phyloP scores from a whole-genome alignment of 2,797 vertebrate species.

The Cyclopterus lumpus region DNA sequence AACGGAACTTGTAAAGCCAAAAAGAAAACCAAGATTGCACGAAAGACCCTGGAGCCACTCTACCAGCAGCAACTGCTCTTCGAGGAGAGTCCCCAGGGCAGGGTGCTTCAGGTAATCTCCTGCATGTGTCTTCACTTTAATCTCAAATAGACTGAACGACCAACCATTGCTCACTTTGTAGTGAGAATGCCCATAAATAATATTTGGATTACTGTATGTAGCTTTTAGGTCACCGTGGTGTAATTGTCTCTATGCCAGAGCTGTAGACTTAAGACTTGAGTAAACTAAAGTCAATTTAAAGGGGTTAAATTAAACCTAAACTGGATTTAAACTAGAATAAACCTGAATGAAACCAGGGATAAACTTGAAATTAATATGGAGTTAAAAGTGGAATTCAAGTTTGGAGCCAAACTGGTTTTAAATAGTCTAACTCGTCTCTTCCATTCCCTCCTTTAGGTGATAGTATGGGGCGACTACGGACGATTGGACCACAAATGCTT shows the following conservation, averaged over 20 bases:
- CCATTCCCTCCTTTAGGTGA: constrained; percentile 85
- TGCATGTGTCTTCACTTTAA: neutral
- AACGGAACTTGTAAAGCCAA: constrained; percentile 97
- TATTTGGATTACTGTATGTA: neutral
- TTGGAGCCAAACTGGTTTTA: neutral
- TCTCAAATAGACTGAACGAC: neutral
- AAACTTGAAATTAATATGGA: neutral
- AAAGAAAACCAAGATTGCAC: constrained; percentile 99
- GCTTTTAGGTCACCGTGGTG: neutral
- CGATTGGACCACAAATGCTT: constrained; percentile 99
- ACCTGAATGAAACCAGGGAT: too few relatives aligned
- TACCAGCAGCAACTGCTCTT: constrained; percentile 98
- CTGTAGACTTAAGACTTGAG: neutral
- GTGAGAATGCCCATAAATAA: neutral
- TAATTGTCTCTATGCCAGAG: neutral
- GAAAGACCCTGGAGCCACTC: constrained; percentile 98
- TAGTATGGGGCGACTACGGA: constrained; percentile 99
- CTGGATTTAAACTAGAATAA: too few relatives aligned
- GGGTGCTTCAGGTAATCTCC: constrained; percentile 94
- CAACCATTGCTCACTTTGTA: neutral
- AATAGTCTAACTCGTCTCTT: neutral
- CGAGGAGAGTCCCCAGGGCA: constrained; percentile 96
- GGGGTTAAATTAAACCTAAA: too few relatives aligned
- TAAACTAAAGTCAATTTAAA: neutral
- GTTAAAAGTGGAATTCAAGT: too few relatives aligned